Evolutionary conservation across 2,113 vertebrate species (phyloP).

Genomic region (Mungos mungo): DNA sequence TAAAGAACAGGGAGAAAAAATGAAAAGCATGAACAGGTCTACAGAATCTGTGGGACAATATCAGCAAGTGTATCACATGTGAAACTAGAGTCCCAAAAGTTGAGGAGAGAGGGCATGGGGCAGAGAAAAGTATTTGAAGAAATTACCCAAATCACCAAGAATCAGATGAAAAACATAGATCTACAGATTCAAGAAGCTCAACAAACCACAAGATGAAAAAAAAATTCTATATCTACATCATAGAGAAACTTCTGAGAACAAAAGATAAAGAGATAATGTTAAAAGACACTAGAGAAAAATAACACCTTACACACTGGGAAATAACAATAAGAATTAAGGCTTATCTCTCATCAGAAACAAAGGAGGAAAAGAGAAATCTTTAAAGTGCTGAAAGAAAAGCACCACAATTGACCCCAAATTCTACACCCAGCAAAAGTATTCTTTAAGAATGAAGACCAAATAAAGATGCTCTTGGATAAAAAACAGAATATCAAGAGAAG

Average conservation of each 20-base stretch:
- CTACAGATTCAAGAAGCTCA: neutral
- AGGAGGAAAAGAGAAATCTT: neutral
- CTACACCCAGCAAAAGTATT: slow-evolving; percentile 32
- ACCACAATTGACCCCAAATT: neutral
- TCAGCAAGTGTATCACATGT: neutral
- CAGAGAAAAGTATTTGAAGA: slow-evolving; percentile 1
- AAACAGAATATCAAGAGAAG: neutral
- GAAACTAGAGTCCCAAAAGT: neutral
- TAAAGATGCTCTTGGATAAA: slow-evolving; percentile 10
- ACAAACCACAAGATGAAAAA: neutral
- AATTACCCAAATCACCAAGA: neutral
- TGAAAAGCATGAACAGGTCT: neutral
- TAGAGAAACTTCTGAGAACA: neutral
- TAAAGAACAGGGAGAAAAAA: neutral
- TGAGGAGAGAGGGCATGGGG: neutral
- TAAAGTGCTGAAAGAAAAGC: neutral
- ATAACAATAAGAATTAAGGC: neutral
- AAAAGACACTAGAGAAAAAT: neutral
- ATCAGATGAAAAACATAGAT: neutral
- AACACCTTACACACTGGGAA: neutral
- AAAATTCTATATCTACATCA: neutral
- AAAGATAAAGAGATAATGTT: neutral
- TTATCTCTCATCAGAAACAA: neutral
- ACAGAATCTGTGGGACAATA: neutral
- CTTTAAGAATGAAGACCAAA: slow-evolving; percentile 19